Conservation (phyloP, 2,797 vertebrate genomes). For the Acipenser transmontanus region DNA sequence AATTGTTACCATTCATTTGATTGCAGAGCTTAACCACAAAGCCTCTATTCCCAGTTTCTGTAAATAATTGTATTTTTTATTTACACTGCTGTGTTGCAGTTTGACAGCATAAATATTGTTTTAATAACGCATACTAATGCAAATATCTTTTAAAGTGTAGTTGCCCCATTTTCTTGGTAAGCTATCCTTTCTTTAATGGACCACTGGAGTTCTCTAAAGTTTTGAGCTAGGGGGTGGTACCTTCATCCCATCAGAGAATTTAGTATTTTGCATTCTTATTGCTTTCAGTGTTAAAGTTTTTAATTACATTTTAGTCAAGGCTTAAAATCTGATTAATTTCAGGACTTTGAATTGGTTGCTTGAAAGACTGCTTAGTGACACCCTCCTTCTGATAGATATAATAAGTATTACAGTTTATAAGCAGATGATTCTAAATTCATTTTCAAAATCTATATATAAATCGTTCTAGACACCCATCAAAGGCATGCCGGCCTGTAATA, state of each 20-base stretch:
- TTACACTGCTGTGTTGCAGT: too few species aligned
- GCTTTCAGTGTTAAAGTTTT: constrained; percentile 54
- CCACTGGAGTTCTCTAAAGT: not conserved
- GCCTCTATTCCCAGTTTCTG: too few species aligned
- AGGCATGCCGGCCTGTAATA: constrained; percentile 43
- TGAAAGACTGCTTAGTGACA: constrained; percentile 70
- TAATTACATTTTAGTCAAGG: constrained; percentile 69
- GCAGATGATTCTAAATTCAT: constrained; percentile 67
- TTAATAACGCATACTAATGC: too few species aligned
- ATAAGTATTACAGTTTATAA: constrained; percentile 61
- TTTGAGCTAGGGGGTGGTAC: constrained; percentile 1
- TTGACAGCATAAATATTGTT: too few species aligned
- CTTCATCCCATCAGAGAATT: constrained; percentile 15
- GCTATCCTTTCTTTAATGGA: not conserved
- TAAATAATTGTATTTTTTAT: too few species aligned
- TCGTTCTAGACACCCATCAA: constrained; percentile 53
- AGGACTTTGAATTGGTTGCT: constrained; percentile 60
- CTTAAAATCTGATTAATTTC: constrained; percentile 71
- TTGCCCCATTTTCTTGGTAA: not conserved
- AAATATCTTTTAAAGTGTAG: not conserved
- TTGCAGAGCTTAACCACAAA: too few species aligned
- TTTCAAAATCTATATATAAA: constrained; percentile 63
- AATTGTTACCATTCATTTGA: too few species aligned
- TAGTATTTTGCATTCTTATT: constrained; percentile 51
- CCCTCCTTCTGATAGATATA: constrained; percentile 56